A percentile compares a stretch with the other conserved stretches of the same genome.
These are phyloP conservation scores for Crocidura indochinensis DNA, from an alignment of 2,797 vertebrate genomes.

Conservation along the genomic window DNA sequence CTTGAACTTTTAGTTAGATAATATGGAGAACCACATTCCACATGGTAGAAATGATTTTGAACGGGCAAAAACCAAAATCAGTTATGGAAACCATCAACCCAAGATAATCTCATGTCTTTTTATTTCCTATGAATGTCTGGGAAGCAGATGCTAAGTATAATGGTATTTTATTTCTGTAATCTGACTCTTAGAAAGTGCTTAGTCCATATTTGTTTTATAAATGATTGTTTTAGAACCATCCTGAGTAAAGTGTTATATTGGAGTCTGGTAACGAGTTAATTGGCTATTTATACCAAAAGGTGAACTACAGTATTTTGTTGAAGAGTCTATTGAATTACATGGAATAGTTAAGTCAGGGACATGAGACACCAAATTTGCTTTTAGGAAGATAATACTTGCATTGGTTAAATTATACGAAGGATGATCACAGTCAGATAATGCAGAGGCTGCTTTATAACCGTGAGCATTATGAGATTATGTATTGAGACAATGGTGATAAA, in stretches of 20 bases:
- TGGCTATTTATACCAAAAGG: slow-evolving; percentile 15
- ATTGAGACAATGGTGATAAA: not conserved
- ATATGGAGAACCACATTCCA: slow-evolving; percentile 20
- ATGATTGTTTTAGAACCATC: slow-evolving; percentile 47
- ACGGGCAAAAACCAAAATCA: slow-evolving; percentile 30
- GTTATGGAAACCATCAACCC: not conserved
- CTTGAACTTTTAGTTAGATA: slow-evolving; percentile 24
- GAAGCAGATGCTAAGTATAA: slow-evolving; percentile 6
- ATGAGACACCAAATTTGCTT: not conserved
- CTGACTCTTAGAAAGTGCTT: slow-evolving; percentile 24
- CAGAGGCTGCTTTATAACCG: slow-evolving; percentile 31
- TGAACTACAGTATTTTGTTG: not conserved
- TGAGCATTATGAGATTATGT: slow-evolving; percentile 23
- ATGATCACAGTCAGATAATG: not conserved
- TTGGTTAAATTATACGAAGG: slow-evolving; percentile 33
- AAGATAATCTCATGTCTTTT: slow-evolving; percentile 7
- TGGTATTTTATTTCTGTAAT: slow-evolving; percentile 42
- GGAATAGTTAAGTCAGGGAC: not conserved
- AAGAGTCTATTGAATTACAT: slow-evolving; percentile 11
- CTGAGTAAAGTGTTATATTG: not conserved
- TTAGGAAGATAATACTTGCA: slow-evolving; percentile 26
- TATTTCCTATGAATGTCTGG: slow-evolving; percentile 20
- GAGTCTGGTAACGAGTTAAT: slow-evolving; percentile 18
- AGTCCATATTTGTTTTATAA: slow-evolving; percentile 45
- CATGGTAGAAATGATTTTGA: slow-evolving; percentile 16